Base-by-base conservation (phyloP, 2,888 invertebrate genomes). In the Enchytraeus crypticus region DNA sequence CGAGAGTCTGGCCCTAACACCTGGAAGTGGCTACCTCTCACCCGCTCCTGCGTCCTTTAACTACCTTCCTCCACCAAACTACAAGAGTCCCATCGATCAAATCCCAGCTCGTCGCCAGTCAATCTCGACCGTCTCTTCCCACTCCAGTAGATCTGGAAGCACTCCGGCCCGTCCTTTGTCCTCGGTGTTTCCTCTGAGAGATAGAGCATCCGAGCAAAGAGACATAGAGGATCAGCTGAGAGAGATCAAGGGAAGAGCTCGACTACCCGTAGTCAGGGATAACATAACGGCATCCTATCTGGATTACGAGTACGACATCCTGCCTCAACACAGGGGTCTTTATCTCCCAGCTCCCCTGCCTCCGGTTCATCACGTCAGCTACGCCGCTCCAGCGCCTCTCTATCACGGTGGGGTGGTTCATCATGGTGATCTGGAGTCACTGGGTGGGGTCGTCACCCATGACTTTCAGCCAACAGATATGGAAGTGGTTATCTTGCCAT, bases 401-500 rank as follows among this genome's bases (percentile, higher is more conserved):
- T 38, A 38, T 18, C 38, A 18, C 8, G 38, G 38, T 18, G 18
- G 5, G 14, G 23, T 23, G 14, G 49, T 47, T 47, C 8, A 23
- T 23, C n/a, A 27, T 2, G 5, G 11, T 18, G 30, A 3, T 29
- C 14, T 30, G 57, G 30, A 3, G 29, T 5, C 46, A 2, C 5
- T 26, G 5, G 27, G 5, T 2, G 57, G 21, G 32, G n/a, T 29
- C 45, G 14, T 57, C 29, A 2, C 5, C 21, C 27, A 46, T 23
- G 57, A 45, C 14, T 57, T 58, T 47, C 55, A 45, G 3, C 57
- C 47, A 46, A 54, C 62, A 26, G 49, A 60, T 23, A 46, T 60
- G 29, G 45, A 54, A n/a, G 54, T 58, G 34, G 49, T 57, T 18
- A 49, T 58, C 14, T 51, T 64, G 32, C 60, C 66, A 4, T 66